phyloP scores from a whole-genome alignment of 2,888 invertebrate species.

The Andrena bucephala region DNA sequence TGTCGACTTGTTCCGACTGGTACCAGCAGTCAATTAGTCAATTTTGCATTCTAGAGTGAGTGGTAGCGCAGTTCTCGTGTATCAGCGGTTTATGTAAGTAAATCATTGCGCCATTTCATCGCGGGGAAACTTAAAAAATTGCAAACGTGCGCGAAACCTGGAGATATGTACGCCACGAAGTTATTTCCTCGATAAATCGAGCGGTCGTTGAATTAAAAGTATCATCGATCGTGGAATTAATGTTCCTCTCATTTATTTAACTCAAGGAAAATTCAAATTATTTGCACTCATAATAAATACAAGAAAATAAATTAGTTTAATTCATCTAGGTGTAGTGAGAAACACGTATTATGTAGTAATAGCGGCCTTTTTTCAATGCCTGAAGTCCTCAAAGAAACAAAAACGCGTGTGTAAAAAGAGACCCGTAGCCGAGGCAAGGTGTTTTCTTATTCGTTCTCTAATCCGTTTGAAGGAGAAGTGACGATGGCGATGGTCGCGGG shows the following conservation, averaged over 20 bases:
- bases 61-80: no score
- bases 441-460: constrained; percentile 31
- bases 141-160: not conserved
- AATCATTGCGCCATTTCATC: not conserved
- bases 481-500: constrained; percentile 12
- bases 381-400: no score
- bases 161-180: not conserved
- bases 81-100: not conserved
- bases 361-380: no score
- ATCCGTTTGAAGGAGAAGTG: constrained; percentile 18
- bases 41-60: no score
- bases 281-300: no score
- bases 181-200: not conserved
- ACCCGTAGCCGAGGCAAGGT: not conserved
- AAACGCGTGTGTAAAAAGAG: not conserved
- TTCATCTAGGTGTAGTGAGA: no score
- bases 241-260: not conserved
- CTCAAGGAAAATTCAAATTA: not conserved
- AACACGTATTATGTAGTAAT: no score
- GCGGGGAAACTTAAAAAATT: not conserved
- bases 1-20: no score
- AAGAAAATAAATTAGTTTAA: no score
- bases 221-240: not conserved
- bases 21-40: no score
- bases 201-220: not conserved